Evolutionary conservation across 2,888 invertebrate species (phyloP).

Genomic region (Junonia oenone): DNA sequence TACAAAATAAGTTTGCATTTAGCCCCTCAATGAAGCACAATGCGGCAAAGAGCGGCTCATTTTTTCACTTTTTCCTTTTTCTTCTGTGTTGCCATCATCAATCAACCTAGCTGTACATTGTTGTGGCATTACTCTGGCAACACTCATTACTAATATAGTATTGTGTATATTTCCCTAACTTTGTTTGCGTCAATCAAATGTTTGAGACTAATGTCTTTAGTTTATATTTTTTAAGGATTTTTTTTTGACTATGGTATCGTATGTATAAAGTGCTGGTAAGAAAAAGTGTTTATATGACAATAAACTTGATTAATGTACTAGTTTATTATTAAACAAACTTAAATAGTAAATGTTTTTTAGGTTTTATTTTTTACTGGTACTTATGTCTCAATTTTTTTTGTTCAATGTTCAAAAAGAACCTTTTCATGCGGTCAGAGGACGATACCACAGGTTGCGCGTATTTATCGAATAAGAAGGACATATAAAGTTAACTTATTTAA

Average conservation of each 20-base stretch:
- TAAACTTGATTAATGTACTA: no score
- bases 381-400: no score
- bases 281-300: no score
- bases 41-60: slow-evolving; percentile 17
- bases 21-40: slow-evolving; percentile 23
- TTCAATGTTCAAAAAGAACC: slow-evolving; percentile 22
- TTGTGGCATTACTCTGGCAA: slow-evolving; percentile 21
- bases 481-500: no score
- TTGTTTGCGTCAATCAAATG: neutral
- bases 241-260: no score
- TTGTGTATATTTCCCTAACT: slow-evolving; percentile 7
- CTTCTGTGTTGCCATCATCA: slow-evolving; percentile 25
- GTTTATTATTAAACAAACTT: no score
- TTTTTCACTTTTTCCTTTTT: slow-evolving; percentile 25
- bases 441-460: slow-evolving; percentile 17
- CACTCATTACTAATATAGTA: slow-evolving; percentile 26
- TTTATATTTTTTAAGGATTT: neutral
- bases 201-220: neutral
- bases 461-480: slow-evolving; percentile 27
- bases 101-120: slow-evolving; percentile 27
- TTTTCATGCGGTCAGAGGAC: slow-evolving; percentile 15
- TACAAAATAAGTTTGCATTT: slow-evolving; percentile 25
- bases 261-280: no score
- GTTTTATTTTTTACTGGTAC: no score
- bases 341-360: no score